These are phyloP conservation scores for Melipona bicolor DNA, from an alignment of 2,888 invertebrate genomes.

Conservation along the genomic window DNA sequence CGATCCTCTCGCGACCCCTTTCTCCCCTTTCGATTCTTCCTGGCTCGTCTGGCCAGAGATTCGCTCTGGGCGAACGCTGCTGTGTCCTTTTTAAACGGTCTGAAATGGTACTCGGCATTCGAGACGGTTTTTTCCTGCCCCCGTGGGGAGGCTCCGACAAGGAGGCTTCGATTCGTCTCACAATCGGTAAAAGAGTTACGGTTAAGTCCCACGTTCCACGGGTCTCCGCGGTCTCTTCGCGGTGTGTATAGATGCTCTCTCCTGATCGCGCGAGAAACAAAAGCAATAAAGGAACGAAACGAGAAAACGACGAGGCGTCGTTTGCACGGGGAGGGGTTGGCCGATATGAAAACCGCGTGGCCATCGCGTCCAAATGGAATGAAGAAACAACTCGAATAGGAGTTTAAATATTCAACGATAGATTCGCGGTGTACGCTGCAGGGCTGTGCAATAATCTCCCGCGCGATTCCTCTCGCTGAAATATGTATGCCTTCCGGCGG, in stretches of 20 bases:
- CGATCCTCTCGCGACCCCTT: constrained; percentile 24
- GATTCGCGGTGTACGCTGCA: constrained; percentile 42
- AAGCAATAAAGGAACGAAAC: background rate
- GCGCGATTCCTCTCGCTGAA: constrained; percentile 50
- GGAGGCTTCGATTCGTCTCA: background rate
- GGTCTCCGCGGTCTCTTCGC: background rate
- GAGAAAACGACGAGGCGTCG: background rate
- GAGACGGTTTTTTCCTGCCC: background rate
- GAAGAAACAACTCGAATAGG: constrained; percentile 51
- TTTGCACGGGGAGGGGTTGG: background rate
- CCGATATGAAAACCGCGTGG: background rate
- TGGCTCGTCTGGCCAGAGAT: background rate
- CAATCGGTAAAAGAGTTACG: background rate
- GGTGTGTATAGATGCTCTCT: background rate
- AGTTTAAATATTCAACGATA: constrained; percentile 60
- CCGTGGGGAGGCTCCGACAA: background rate
- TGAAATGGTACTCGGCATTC: constrained; percentile 1
- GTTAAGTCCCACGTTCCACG: background rate
- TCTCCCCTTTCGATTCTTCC: constrained; percentile 10
- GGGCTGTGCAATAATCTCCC: constrained; percentile 51
- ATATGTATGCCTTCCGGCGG: constrained; percentile 61
- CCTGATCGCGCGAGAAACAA: no score
- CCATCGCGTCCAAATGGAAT: constrained; percentile 35
- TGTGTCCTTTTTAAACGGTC: constrained; percentile 9
- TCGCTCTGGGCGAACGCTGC: background rate